Evolutionary conservation across 2,797 vertebrate species (phyloP), one percentile per base, ranked within the genome.

Genomic region (Thalassophryne amazonica): DNA sequence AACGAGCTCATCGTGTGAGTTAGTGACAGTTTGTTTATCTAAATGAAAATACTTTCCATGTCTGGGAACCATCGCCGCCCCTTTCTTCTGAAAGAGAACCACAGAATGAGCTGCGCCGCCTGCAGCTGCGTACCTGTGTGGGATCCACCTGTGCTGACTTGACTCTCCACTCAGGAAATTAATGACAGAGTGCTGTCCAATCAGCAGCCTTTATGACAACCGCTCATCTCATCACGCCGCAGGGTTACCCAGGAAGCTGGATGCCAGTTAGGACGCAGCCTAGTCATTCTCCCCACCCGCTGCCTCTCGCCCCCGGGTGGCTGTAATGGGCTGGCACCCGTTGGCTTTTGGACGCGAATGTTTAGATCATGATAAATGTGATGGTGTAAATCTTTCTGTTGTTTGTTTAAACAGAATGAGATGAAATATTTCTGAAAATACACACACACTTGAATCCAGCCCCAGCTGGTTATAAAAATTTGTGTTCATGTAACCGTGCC

Each of bases 91-190:
- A 41, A 52, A 53, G 57, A 39, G 33, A 58, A 33, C 49, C 39
- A 51, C 42, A 32, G n/a, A 13, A 31, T 18, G n/a, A 33, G 1
- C 42, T 45, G 37, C 23, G 61, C 36, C 42, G 73, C 71, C 60
- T 59, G 24, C 54, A 63, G 78, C 65, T 40, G 37, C 45, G 19
- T 24, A 54, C 52, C 59, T 47, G 59, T 32, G 36, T 14, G 38
- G 30, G 41, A 46, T 52, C n/a, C 60, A 50, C 58, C 30, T 70
- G 55, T 74, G 47, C 67, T 8, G 46, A 69, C 75, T 61, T 40
- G 75, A 20, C 62, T 62, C 57, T 10, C 15, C 6, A 18, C 9
- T 5, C 64, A 51, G 34, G 21, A 53, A 55, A 71, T 75, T 76
- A 78, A 69, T 64, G 43, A 57, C 45, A 40, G 60, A 34, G 29